These are phyloP conservation scores for Pseudochirops corinnae DNA, from an alignment of 2,797 vertebrate genomes.

Conservation along the genomic window DNA sequence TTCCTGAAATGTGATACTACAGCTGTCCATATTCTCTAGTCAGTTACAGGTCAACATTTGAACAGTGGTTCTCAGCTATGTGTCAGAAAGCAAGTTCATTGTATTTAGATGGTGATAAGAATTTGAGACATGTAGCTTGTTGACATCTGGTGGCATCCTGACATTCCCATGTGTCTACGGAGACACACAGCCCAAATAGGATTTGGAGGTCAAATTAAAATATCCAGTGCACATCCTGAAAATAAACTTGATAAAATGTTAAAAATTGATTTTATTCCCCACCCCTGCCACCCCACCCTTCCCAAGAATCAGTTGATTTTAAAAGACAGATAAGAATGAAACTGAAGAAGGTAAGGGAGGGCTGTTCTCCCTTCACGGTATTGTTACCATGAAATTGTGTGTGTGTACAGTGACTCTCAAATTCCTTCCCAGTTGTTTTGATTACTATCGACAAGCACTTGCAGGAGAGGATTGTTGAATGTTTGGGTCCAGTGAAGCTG, in stretches of 20 bases:
- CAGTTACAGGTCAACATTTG: slow-evolving; percentile 21
- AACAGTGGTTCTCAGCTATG: slow-evolving; percentile 80
- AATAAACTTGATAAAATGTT: slow-evolving; percentile 54
- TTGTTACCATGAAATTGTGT: background rate
- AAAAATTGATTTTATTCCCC: slow-evolving; percentile 65
- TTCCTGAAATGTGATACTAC: background rate
- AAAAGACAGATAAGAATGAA: slow-evolving; percentile 3
- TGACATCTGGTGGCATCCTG: slow-evolving; percentile 36
- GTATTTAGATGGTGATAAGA: slow-evolving; percentile 70
- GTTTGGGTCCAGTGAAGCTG: background rate
- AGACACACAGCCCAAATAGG: slow-evolving; percentile 62
- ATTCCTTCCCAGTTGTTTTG: background rate
- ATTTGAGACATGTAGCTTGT: slow-evolving; percentile 43
- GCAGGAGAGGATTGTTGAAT: background rate
- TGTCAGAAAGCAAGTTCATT: slow-evolving; percentile 77
- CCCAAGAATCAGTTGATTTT: slow-evolving; percentile 14
- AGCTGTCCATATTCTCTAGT: background rate
- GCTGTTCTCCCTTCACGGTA: background rate
- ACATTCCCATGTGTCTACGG: slow-evolving; percentile 10
- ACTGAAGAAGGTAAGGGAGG: background rate
- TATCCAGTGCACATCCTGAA: slow-evolving; percentile 56
- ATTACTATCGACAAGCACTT: background rate
- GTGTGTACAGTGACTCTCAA: background rate
- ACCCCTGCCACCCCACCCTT: slow-evolving; percentile 8
- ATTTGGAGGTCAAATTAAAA: slow-evolving; percentile 58